phyloP scores from a whole-genome alignment of 2,888 invertebrate genomes.

The Watsonalla cultraria region DNA sequence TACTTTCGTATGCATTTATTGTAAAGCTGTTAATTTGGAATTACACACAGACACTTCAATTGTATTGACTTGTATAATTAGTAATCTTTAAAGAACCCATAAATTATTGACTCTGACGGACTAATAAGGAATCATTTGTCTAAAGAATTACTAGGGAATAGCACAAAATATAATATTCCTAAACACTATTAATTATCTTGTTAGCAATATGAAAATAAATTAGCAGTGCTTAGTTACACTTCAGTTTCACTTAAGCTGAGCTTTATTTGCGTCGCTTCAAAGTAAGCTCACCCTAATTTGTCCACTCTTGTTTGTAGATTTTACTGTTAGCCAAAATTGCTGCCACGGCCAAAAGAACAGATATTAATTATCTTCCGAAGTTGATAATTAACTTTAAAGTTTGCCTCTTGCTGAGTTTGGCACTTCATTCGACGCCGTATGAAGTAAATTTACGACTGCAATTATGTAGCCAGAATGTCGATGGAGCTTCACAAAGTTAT shows the following conservation, averaged over 20 bases:
- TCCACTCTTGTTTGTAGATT: constrained; percentile 18
- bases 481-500: constrained; percentile 30
- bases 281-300: constrained; percentile 7
- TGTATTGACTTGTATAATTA: no score
- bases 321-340: constrained; percentile 17
- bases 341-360: constrained; percentile 39
- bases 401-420: constrained; percentile 56
- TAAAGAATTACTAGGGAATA: no score
- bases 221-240: background rate
- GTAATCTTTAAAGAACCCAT: no score
- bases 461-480: constrained; percentile 39
- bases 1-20: no score
- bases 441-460: constrained; percentile 53
- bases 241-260: background rate
- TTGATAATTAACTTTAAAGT: constrained; percentile 69
- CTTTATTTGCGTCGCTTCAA: background rate
- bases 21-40: no score
- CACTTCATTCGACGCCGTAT: constrained; percentile 46
- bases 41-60: no score
- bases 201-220: background rate
- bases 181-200: no score
- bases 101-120: no score
- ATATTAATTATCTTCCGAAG: constrained; percentile 65
- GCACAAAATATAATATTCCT: no score
- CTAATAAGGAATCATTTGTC: no score